Evolutionary conservation across 2,113 vertebrate genomes (phyloP).

Genomic region (Euleptes europaea): DNA sequence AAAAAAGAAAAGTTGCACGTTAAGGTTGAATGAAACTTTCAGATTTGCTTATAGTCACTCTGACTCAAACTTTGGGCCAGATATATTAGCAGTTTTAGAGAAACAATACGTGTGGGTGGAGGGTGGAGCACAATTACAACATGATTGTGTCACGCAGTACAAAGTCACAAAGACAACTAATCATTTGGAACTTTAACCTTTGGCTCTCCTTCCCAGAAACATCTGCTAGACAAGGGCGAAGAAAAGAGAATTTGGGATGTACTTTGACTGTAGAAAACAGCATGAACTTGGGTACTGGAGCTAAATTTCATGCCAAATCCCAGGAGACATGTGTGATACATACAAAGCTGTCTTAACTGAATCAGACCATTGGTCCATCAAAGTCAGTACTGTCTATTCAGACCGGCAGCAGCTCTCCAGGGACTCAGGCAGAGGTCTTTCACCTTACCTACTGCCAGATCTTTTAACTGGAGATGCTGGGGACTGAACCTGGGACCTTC

Average conservation of each 20-base stretch:
- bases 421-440: too few species aligned
- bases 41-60: neutral
- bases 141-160: slow-evolving; percentile 33
- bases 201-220: slow-evolving; percentile 51
- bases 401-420: too few species aligned
- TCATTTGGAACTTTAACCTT: slow-evolving; percentile 34
- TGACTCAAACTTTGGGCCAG: too few species aligned
- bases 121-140: slow-evolving; percentile 43
- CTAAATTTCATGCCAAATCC: neutral
- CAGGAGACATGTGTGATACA: too few species aligned
- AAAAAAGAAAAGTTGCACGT: neutral
- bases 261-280: too few species aligned
- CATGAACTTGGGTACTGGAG: neutral
- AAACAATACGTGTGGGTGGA: neutral
- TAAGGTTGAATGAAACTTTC: neutral
- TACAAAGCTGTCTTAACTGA: too few species aligned
- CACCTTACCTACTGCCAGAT: too few species aligned
- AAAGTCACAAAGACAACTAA: slow-evolving; percentile 44
- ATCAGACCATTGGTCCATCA: too few species aligned
- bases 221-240: slow-evolving; percentile 59
- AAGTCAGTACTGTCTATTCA: too few species aligned
- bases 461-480: too few species aligned
- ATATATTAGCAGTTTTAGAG: neutral
- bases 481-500: neutral
- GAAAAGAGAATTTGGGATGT: too few species aligned